Evolutionary conservation across 2,888 invertebrate species (phyloP).

Genomic region (Endomychus coccineus): DNA sequence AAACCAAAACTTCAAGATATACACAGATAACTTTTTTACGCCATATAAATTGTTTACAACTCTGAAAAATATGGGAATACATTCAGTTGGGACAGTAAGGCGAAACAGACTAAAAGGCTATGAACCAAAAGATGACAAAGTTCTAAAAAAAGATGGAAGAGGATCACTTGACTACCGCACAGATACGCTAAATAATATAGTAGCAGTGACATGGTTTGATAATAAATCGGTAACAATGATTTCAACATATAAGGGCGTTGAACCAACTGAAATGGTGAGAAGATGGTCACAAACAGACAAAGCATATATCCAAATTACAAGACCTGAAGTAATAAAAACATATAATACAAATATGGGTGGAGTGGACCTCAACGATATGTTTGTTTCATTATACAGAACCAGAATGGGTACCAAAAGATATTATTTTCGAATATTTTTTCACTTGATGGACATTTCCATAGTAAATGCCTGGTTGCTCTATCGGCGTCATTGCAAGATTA

Average conservation of each 20-base stretch:
- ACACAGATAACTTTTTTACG: slow-evolving; percentile 12
- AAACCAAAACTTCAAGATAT: slow-evolving; percentile 19
- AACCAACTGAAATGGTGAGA: slow-evolving; percentile 16
- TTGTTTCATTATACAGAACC: slow-evolving; percentile 12
- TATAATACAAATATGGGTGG: slow-evolving; percentile 19
- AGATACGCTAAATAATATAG: slow-evolving; percentile 13
- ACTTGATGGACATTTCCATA: slow-evolving; percentile 15
- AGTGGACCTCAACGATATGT: slow-evolving; percentile 15
- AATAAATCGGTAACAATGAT: slow-evolving; percentile 16
- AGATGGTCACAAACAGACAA: slow-evolving; percentile 16
- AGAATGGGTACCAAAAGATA: slow-evolving; percentile 12
- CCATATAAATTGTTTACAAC: slow-evolving; percentile 6
- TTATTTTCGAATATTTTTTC: slow-evolving; percentile 12
- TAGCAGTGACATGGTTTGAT: slow-evolving; percentile 20
- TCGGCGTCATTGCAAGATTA: too few relatives aligned
- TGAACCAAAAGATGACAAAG: slow-evolving; percentile 8
- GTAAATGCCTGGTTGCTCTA: slow-evolving; percentile 16
- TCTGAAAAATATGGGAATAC: slow-evolving; percentile 8
- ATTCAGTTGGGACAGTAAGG: slow-evolving; percentile 9
- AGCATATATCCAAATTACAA: slow-evolving; percentile 14
- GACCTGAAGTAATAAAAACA: slow-evolving; percentile 13
- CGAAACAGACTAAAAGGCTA: slow-evolving; percentile 8
- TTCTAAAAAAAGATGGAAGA: slow-evolving; percentile 18
- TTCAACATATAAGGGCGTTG: slow-evolving; percentile 16
- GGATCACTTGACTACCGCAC: slow-evolving; percentile 13